Evolutionary conservation across 2,797 vertebrate genomes (phyloP).

Genomic region (Manis crassicaudata): DNA sequence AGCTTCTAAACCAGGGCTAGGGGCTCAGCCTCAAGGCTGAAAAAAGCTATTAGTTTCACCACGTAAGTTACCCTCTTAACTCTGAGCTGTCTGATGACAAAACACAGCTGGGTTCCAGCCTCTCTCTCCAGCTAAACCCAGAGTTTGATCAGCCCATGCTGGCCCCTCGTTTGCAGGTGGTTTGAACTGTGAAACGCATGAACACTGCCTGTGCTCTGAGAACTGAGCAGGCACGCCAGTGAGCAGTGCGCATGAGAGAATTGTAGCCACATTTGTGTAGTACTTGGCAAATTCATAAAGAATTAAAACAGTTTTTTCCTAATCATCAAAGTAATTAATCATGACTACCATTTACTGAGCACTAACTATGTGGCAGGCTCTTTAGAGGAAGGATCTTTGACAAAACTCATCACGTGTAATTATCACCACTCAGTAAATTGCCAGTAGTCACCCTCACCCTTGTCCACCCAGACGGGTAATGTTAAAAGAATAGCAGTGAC

Average conservation of each 20-base stretch:
- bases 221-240: neutral
- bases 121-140: neutral
- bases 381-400: neutral
- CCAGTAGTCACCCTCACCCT: neutral
- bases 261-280: neutral
- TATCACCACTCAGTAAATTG: neutral
- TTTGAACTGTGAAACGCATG: neutral
- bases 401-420: too few relatives aligned
- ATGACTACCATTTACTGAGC: neutral
- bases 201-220: neutral
- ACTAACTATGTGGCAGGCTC: neutral
- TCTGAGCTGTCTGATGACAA: neutral
- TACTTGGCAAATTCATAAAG: neutral
- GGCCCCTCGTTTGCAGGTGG: neutral
- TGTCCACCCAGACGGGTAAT: neutral
- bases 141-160: neutral
- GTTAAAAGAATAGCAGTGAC: neutral
- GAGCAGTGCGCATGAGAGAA: neutral
- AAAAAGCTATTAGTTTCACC: neutral
- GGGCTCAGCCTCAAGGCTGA: too few relatives aligned
- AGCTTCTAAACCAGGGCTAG: neutral
- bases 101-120: neutral
- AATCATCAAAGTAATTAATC: neutral
- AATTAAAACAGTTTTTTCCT: neutral
- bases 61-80: neutral